phyloP scores from a whole-genome alignment of 2,888 invertebrate species.

The Mycalesis mineus region DNA sequence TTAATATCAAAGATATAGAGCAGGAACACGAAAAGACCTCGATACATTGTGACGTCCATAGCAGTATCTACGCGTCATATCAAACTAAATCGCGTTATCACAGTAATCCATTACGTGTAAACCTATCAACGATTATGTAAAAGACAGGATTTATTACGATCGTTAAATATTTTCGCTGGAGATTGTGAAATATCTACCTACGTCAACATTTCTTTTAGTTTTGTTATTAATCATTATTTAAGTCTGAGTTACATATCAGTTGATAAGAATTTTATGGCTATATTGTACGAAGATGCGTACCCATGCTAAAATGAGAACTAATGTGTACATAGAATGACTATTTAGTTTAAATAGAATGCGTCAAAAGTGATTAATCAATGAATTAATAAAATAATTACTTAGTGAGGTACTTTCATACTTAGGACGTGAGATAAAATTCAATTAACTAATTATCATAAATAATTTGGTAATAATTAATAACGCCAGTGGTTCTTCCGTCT shows the following conservation, averaged over 20 bases:
- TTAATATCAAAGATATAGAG: background rate
- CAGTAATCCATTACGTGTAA: background rate
- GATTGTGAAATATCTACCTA: background rate
- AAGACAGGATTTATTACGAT: background rate
- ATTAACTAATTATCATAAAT: too few relatives aligned
- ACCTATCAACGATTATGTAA: background rate
- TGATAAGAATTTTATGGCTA: background rate
- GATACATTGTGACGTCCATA: background rate
- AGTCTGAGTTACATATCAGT: background rate
- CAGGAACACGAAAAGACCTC: slow-evolving; percentile 1
- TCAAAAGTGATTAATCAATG: too few relatives aligned
- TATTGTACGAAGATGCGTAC: too few relatives aligned
- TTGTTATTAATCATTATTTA: background rate
- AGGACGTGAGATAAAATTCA: too few relatives aligned
- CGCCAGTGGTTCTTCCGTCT: too few relatives aligned
- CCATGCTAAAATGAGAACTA: too few relatives aligned
- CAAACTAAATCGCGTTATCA: slow-evolving; percentile 3
- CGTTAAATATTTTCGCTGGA: background rate
- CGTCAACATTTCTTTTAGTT: background rate
- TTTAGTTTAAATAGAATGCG: too few relatives aligned
- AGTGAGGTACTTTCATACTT: too few relatives aligned
- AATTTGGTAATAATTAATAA: too few relatives aligned
- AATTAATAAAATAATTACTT: too few relatives aligned
- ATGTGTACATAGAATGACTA: too few relatives aligned
- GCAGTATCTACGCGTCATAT: slow-evolving; percentile 8